A percentile compares a stretch with the other conserved stretches of the same genome.
phyloP scores from a whole-genome alignment of 2,888 invertebrate species.

The Anagyrus pseudococci region DNA sequence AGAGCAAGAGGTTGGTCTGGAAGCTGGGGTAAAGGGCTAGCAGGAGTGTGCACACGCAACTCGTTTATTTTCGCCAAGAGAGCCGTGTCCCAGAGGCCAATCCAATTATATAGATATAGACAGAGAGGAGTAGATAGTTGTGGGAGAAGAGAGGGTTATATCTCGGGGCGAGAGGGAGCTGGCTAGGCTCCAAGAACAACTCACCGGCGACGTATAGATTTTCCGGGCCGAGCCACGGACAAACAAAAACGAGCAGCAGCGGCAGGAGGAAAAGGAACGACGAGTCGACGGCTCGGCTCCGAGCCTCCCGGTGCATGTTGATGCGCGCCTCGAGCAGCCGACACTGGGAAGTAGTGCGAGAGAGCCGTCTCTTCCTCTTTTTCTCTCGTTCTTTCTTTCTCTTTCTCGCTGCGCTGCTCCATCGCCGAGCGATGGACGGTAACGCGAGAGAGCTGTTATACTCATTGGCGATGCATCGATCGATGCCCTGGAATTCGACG shows the following conservation, averaged over 20 bases:
- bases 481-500: too few species aligned
- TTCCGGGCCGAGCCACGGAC: slow-evolving; percentile 26
- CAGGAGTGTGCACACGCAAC: too few species aligned
- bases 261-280: slow-evolving; percentile 5
- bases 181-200: slow-evolving; percentile 18
- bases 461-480: too few species aligned
- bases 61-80: neutral
- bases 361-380: neutral
- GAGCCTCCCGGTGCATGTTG: slow-evolving; percentile 32
- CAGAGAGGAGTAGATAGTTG: too few species aligned
- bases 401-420: neutral
- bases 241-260: slow-evolving; percentile 6
- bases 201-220: slow-evolving; percentile 35
- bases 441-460: too few species aligned
- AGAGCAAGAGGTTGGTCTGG: too few species aligned
- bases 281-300: slow-evolving; percentile 14
- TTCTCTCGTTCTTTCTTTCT: neutral
- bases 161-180: neutral
- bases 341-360: too few species aligned
- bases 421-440: too few species aligned
- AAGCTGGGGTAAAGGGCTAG: too few species aligned
- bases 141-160: too few species aligned
- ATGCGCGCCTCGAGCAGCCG: neutral
- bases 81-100: neutral
- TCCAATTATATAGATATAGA: neutral